Base-by-base conservation (phyloP, 2,888 invertebrate genomes). In the Noctua janthina region DNA sequence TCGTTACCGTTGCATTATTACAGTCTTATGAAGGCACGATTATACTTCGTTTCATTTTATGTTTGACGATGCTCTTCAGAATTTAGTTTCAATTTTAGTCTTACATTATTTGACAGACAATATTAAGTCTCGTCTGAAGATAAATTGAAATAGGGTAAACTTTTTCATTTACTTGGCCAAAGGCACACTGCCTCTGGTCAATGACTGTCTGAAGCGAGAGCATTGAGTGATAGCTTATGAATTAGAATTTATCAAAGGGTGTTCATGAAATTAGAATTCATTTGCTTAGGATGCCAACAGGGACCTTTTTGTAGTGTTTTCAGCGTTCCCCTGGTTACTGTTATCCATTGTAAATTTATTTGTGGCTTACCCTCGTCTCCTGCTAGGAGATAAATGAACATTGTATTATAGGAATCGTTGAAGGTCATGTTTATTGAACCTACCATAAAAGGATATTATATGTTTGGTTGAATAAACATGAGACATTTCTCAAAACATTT, bases 141-240 rank as follows among this genome's bases (percentile, higher is more conserved):
- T 71, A 78, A 81, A 79, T 79, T 81, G 54, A 79, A 72, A 66
- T 71, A 56, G 49, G 11, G 29, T 69, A 64, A 77, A 81, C 62
- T 81, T 80, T 88, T 68, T 56, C 69, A 79, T 77, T 74, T 23
- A 81, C 66, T 83, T 71, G 71, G 54, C 49, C 78, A 79, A 82
- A 81, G 86, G 59, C 80, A 81, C 62, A 56, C 62, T 78, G 78
- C 4, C 35, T 35, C 56, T 86, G 83, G 80, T 83, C 84, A 82
- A 82, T 90, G 90, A 88, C 88, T 79, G 88, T 89, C 88, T 88
- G 84, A 73, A 74, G 29, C 39, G 23, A 64, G 67, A 70, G 73
- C 46, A 70, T 74, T 72, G 76, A 80, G 67, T 78, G 62, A 81
- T 81, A 46, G 82, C 7, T n/a, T 74, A 78, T 79, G 39, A 72